Conservation (phyloP, 2,113 vertebrate genomes). For the Rhinopithecus roxellana region DNA sequence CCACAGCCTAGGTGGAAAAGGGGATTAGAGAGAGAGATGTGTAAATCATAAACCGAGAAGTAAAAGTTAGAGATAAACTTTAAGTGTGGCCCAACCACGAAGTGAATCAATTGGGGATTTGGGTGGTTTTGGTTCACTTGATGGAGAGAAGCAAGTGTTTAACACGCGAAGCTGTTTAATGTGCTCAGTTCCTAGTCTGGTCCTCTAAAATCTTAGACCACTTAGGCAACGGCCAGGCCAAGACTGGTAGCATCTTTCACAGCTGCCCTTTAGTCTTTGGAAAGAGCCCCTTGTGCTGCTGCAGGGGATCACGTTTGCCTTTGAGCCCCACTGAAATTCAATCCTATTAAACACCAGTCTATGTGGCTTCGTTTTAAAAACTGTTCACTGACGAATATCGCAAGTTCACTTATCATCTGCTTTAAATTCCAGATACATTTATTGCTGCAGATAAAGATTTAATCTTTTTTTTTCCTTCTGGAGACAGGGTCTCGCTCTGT, state of each 20-base stretch:
- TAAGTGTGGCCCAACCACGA: neutral
- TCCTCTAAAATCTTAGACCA: neutral
- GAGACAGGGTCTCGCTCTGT: neutral
- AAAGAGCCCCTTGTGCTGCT: neutral
- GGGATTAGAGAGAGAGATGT: neutral
- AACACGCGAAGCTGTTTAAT: fast-evolving
- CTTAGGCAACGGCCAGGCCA: neutral
- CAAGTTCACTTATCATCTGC: neutral
- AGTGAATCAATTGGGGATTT: fast-evolving
- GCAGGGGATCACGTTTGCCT: fast-evolving
- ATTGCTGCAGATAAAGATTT: neutral
- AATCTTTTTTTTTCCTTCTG: neutral
- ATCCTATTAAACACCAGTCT: no score
- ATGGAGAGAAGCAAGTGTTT: neutral
- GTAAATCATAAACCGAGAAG: neutral
- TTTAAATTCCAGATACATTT: neutral
- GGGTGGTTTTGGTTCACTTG: neutral
- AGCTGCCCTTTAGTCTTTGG: neutral
- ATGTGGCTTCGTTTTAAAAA: neutral
- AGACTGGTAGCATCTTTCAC: neutral
- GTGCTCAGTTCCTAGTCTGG: neutral
- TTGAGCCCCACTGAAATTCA: neutral
- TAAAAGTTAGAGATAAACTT: neutral
- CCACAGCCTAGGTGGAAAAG: neutral
- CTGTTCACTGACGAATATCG: neutral